Base-by-base conservation (phyloP, 1,140 invertebrate species). In the Teleogryllus occipitalis region DNA sequence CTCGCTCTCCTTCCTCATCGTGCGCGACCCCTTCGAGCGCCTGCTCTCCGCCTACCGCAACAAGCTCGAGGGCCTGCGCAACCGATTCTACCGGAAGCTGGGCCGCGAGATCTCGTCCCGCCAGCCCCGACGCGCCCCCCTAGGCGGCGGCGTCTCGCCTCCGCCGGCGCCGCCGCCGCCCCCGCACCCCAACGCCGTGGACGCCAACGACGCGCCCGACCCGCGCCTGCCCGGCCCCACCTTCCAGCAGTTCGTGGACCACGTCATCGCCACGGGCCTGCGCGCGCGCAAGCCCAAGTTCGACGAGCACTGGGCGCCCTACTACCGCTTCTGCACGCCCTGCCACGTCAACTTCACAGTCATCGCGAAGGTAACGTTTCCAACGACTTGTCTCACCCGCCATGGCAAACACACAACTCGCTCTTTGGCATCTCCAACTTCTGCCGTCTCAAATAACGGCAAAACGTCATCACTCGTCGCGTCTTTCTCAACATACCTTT, bases 291-390 rank as follows among this genome's bases (percentile, higher is more conserved):
- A 73, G n/a, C 46, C 47, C 12, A 82, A 82, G 74, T 85, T 86
- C 15, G 89, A 90, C 82, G 88, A 89, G 80, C 89, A 90, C 81
- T 90, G 89, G 88, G 84, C 84, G 74, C 86, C 87, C 1, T 87
- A 87, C 77, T 85, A 84, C 80, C 80, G 85, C 48, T 84, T 89
- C 21, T 90, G 89, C 81, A 86, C 87, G 65, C 89, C 89, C 0
- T 90, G 89, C 82, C 79, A 84, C 7, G 81, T 89, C 2, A 81
- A 87, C 12, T 90, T 88, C 82, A 87, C 89, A 81, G 85, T 87
- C 78, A 84, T 88, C 21, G 88, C 87, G 15, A 87, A 87, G 82
- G 54, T 65, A 65, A 39, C 27, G 27, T 39, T 39, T 39, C 27
- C 1, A 39, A 39, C 27, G 27, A 39, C 27, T 5, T 5, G 27